Evolutionary conservation across 1,140 invertebrate species (phyloP), one percentile per base, ranked within the genome.

Genomic region (Leguminivora glycinivorella): DNA sequence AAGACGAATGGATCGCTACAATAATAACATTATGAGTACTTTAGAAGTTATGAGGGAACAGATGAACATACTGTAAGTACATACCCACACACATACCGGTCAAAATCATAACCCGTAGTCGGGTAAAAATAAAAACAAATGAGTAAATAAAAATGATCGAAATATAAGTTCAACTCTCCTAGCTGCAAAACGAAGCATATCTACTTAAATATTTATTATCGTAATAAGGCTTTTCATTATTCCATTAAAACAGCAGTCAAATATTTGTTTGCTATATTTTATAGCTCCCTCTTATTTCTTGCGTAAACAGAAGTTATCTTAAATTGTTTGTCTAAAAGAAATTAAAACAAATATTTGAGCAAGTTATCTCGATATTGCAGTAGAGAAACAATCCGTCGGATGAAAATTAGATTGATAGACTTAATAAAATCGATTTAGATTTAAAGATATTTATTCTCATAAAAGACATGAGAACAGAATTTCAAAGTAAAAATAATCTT

Each of bases 301-400:
- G 17, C 34, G 34, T 38, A 52, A 52, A 52, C 47, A 22, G 14
- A n/a, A n/a, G n/a, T n/a, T 47, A 10, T 52, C 5, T 9, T 22
- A 4, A 22, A 52, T 52, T 52, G 19, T 52, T 52, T 52, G 47
- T 22, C 1, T 9, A 52, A 22, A 52, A 19, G 19, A 52, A 52
- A 22, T 52, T 52, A 10, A 52, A 22, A 22, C 47, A 52, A 52
- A 52, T 52, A 52, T 52, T 52, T 52, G 47, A 52, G 47, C 7
- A 6, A 22, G 47, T 52, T 9, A 22, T 52, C 47, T 22, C 0
- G 17, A 22, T 19, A 22, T 52, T 52, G 7, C 0, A 52, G 19
- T 17, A 52, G 14, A 43, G 9, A 52, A 52, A 52, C 43, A 52
- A 7, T 22, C 19, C 47, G 19, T 47, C 2, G 47, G 9, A 52